Evolutionary conservation across 2,797 vertebrate species (phyloP).

Genomic region (Anabacerthia variegaticeps): DNA sequence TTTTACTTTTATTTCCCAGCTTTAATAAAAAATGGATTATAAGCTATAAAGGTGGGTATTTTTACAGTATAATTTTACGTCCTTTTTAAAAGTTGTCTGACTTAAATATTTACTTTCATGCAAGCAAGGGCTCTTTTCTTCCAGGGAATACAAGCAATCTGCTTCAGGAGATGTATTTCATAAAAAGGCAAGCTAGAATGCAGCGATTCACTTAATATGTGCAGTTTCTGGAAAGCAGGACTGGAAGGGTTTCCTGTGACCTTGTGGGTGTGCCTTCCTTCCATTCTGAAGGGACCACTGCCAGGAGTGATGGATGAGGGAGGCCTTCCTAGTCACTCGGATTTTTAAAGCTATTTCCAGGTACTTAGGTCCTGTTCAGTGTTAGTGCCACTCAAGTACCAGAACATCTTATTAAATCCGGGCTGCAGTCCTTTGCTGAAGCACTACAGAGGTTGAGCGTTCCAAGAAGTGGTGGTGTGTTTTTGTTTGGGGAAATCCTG

Average conservation of each 20-base stretch:
- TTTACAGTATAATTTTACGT: conserved; percentile 34
- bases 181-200: neutral
- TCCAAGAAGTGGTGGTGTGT: neutral
- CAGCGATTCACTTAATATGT: neutral
- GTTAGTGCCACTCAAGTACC: conserved; percentile 2
- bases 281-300: neutral
- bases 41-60: conserved; percentile 30
- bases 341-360: conserved; percentile 25
- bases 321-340: neutral
- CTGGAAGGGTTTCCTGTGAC: neutral
- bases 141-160: neutral
- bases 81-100: conserved; percentile 4
- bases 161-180: neutral
- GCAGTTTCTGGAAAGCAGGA: neutral
- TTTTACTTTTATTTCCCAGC: conserved; percentile 26
- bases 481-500: neutral
- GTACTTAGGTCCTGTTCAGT: neutral
- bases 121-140: neutral
- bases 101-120: conserved; percentile 51
- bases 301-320: neutral
- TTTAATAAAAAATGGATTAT: conserved; percentile 66
- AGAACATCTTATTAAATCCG: neutral
- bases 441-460: neutral
- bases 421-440: neutral
- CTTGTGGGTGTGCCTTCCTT: neutral